Evolutionary conservation across 2,888 invertebrate species (phyloP).

Genomic region (Oxycera nigricornis): DNA sequence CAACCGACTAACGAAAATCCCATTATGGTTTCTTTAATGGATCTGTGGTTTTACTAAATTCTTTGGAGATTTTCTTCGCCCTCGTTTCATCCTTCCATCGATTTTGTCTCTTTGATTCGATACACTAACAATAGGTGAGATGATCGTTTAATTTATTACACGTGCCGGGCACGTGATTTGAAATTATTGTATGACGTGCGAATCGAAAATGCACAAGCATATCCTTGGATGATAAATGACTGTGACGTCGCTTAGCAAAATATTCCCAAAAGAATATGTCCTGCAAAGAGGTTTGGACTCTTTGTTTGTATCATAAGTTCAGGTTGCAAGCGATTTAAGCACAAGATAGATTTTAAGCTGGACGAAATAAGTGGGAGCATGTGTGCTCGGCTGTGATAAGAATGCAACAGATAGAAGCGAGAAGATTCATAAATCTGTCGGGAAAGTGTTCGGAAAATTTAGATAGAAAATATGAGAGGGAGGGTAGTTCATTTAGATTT

Average conservation of each 20-base stretch:
- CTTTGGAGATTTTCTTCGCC: slow-evolving; percentile 6
- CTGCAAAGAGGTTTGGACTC: neutral
- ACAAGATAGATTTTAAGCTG: neutral
- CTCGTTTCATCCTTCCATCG: slow-evolving; percentile 9
- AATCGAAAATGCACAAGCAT: slow-evolving; percentile 29
- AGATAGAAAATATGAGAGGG: too few species aligned
- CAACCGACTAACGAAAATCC: too few species aligned
- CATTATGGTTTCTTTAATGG: slow-evolving; percentile 34
- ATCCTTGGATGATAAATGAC: slow-evolving; percentile 34
- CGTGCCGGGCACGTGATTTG: slow-evolving; percentile 38
- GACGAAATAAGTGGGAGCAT: neutral
- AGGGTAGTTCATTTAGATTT: too few species aligned
- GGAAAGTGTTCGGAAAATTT: too few species aligned
- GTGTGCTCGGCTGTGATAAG: slow-evolving; percentile 24
- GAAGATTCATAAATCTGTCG: neutral
- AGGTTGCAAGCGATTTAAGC: too few species aligned
- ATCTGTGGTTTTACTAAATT: slow-evolving; percentile 9
- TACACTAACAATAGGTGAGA: slow-evolving; percentile 34
- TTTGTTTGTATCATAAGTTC: neutral
- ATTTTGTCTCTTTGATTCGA: slow-evolving; percentile 13
- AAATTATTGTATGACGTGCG: slow-evolving; percentile 35
- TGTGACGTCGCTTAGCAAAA: neutral
- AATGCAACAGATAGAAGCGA: slow-evolving; percentile 23
- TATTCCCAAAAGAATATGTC: slow-evolving; percentile 29
- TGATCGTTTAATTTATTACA: slow-evolving; percentile 41